Conservation (phyloP, 2,888 invertebrate species). For the Cosmopolites sordidus region DNA sequence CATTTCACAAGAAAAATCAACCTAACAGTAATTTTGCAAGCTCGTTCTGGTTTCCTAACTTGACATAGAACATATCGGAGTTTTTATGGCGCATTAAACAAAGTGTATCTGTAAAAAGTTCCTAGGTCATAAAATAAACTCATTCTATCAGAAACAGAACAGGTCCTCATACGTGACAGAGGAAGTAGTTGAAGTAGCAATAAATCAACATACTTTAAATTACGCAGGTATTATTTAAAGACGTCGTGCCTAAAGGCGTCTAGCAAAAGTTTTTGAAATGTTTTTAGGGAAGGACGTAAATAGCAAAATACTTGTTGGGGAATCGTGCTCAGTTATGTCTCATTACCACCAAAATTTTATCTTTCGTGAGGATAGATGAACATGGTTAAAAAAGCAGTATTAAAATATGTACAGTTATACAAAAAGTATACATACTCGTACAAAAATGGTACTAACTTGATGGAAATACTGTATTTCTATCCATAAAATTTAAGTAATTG, state of each 20-base stretch:
- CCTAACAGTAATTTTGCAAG: not conserved
- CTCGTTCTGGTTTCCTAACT: not conserved
- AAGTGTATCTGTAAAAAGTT: not conserved
- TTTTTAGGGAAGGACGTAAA: not conserved
- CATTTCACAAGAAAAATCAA: too few species aligned
- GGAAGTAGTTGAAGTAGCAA: not conserved
- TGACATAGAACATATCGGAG: not conserved
- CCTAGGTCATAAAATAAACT: not conserved
- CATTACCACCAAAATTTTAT: too few species aligned
- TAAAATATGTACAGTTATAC: not conserved
- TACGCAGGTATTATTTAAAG: not conserved
- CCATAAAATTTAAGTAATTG: too few species aligned
- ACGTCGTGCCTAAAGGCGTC: not conserved
- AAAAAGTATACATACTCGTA: too few species aligned
- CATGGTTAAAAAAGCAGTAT: too few species aligned
- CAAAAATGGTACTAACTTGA: too few species aligned
- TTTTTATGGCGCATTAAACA: not conserved
- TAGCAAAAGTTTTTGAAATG: constrained; percentile 1
- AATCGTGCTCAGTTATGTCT: too few species aligned
- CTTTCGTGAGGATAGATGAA: too few species aligned
- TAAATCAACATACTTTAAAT: constrained; percentile 4
- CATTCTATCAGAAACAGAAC: not conserved
- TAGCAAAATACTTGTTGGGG: too few species aligned
- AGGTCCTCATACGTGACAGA: not conserved
- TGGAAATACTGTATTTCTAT: too few species aligned